Evolutionary conservation across 2,113 vertebrate genomes (phyloP).

Genomic region (Columba janthina): DNA sequence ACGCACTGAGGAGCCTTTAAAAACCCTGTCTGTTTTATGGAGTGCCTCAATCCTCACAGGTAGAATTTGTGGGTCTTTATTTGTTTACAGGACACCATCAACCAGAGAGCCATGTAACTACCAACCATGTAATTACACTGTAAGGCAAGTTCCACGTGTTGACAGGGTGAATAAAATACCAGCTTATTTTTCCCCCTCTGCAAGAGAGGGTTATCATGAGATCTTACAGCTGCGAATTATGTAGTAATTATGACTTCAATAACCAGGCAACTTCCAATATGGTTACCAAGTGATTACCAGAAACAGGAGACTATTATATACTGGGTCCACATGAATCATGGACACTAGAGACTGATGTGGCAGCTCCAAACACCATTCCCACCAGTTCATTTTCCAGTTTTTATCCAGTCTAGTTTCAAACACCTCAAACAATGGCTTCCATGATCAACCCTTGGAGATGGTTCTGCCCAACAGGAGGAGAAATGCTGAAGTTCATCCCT

Average conservation of each 20-base stretch:
- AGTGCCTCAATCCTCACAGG: not conserved
- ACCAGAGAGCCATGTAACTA: constrained; percentile 51
- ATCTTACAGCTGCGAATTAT: not conserved
- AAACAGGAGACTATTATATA: not conserved
- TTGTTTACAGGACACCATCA: constrained; percentile 51
- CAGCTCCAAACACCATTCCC: not conserved
- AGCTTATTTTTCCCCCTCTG: constrained; percentile 32
- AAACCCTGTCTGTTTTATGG: not conserved
- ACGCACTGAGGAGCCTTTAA: not conserved
- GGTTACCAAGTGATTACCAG: not conserved
- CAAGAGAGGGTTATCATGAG: constrained; percentile 18
- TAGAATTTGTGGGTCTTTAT: constrained; percentile 25
- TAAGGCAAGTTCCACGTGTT: constrained; percentile 43
- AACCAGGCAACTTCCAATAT: constrained; percentile 15
- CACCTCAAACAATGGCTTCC: not conserved
- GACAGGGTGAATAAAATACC: constrained; percentile 67
- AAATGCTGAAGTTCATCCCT: not conserved
- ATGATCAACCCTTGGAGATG: not conserved
- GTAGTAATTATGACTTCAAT: constrained; percentile 47
- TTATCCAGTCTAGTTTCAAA: not conserved
- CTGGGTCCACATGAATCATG: not conserved
- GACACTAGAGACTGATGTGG: not conserved
- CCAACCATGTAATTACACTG: constrained; percentile 70
- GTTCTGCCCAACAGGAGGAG: not conserved
- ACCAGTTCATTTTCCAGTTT: not conserved